Base-by-base conservation (phyloP, 35 echinoderm and acorn worm genomes). In the Ophiothrix spiculata region DNA sequence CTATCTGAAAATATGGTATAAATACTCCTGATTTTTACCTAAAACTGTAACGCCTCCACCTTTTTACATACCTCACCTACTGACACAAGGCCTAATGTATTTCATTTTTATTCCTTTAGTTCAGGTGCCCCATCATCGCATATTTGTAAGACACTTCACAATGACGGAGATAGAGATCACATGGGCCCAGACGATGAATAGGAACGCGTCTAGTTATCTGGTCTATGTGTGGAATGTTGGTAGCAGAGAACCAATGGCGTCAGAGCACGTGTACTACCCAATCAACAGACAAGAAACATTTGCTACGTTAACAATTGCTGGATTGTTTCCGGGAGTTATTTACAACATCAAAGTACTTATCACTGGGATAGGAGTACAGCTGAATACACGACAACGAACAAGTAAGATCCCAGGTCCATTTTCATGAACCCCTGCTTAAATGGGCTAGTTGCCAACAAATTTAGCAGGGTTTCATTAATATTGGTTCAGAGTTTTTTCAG, bases 191-290 rank as follows among this genome's bases (percentile, higher is more conserved):
- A 86, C 77, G 15, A 81, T 80, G 4, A 85, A 94, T 32, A 74
- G 31, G 35, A 74, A 80, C 25, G 92, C 87, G 39, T 94, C 92
- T 37, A 94, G 92, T 31, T 94, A 94, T 38, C 83, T 94, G 31
- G 90, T 94, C 40, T 94, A 94, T 64, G 64, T 81, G 25, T 94
- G 92, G 92, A 79, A 64, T 34, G 88, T 90, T 31, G 86, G 83
- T 19, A 40, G 64, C n/a, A 82, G 37, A 35, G 82, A 86, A 76
- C 92, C 92, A 56, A 64, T 80, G 73, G 88, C 92, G 13, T 94
- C 83, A 1, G 84, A 90, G 0, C 92, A 94, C 74, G 14, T 86
- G 29, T 94, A 94, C 32, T 88, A 90, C 29, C 54, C 37, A 25
- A 94, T 89, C 76, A 86, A 94, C 69, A 31, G 84, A 35, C 63